Evolutionary conservation across 2,888 invertebrate species (phyloP), one percentile per base, ranked within the genome.

Genomic region (Pristionchus maxplancki): DNA sequence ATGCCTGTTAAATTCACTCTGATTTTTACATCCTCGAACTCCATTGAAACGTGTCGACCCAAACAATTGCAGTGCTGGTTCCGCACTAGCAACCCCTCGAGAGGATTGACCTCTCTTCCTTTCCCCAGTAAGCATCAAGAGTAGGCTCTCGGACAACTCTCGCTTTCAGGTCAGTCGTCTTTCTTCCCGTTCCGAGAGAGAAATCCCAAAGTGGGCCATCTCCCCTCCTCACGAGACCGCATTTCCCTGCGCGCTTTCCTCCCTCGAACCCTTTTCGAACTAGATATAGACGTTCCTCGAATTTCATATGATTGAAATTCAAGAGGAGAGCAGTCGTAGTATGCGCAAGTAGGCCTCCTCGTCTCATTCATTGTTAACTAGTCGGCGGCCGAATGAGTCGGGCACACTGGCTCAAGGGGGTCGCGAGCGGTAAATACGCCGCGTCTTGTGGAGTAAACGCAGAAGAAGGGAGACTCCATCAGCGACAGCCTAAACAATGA

Each of bases 291-390:
- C 58, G 58, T 58, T 58, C 58, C 64, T 64, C 64, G 31, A 31
- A 34, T 64, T 64, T 31, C 28, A 4, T 24, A 58, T 28, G 64
- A 64, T 64, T 64, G 64, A 64, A 34, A 34, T 64, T 64, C 20
- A 64, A 64, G 64, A 31, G 64, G 31, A 64, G 1, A 28, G 28
- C 11, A 64, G 31, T 64, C 6, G n/a, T 31, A 8, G 64, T 13
- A 64, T 31, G 11, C 64, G 31, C 64, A 20, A 64, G 31, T 64
- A 24, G 37, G 37, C 6, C 74, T 74, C 74, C 78, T 28, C n/a
- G 40, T n/a, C 28, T 78, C 78, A 78, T 78, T 78, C 78, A 78
- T 78, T 78, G 78, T 78, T 78, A 78, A 78, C 78, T 78, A 78
- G 78, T 48, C 31, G 74, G 71, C 17, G 48, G 5, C 74, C 58